phyloP scores from a whole-genome alignment of 2,113 vertebrate genomes.

The Tricholaema leucomelas region DNA sequence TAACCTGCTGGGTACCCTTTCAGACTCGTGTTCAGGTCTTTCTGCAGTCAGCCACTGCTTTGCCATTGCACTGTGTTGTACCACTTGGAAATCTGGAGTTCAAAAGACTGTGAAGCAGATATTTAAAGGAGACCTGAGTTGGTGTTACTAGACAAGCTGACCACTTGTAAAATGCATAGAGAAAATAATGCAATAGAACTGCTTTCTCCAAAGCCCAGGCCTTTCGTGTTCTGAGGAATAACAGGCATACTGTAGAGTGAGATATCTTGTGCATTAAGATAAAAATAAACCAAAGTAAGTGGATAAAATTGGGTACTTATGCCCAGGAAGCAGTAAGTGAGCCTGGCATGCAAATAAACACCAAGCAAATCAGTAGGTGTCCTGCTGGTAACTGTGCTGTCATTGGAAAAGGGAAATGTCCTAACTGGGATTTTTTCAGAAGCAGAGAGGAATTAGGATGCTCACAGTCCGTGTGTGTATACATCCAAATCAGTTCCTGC shows the following conservation, averaged over 20 bases:
- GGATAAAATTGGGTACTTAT: background rate
- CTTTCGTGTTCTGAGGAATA: background rate
- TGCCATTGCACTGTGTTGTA: background rate
- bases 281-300: background rate
- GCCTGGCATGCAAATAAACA: conserved; percentile 20
- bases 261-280: background rate
- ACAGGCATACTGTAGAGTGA: background rate
- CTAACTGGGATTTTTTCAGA: background rate
- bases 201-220: background rate
- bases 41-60: background rate
- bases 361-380: background rate
- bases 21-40: background rate
- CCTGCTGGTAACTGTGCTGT: conserved; percentile 2
- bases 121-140: background rate
- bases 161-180: background rate
- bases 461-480: fast-evolving
- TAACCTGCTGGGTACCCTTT: background rate
- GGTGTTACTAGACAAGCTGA: background rate
- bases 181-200: background rate
- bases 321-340: background rate
- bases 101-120: background rate
- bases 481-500: background rate
- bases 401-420: background rate
- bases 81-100: background rate
- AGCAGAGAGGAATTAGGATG: background rate